A percentile compares a stretch with the other conserved stretches of the same genome.
phyloP scores from a whole-genome alignment of 2,113 vertebrate genomes.

The Apaloderma vittatum region DNA sequence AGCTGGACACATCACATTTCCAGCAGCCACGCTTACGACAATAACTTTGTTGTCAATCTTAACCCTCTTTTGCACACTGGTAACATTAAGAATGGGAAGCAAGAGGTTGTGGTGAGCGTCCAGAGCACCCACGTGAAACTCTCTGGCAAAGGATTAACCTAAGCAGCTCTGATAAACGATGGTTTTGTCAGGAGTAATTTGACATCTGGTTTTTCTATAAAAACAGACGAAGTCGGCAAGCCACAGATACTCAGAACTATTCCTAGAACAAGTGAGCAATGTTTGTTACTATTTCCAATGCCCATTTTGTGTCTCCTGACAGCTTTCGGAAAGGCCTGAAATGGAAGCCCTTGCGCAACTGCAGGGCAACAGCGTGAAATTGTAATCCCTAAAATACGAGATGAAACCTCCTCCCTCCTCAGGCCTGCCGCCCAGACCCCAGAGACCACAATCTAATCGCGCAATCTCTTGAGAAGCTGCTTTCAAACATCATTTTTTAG shows the following conservation, averaged over 20 bases:
- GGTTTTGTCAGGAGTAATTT: not conserved
- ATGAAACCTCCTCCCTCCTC: not conserved
- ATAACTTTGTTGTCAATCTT: not conserved
- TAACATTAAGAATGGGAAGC: not conserved
- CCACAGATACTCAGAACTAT: not conserved
- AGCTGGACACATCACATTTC: not conserved
- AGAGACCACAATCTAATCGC: not conserved
- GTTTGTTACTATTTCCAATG: not conserved
- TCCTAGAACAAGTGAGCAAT: not conserved
- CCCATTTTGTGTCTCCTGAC: not conserved
- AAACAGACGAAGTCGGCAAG: not conserved
- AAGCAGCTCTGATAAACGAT: not conserved
- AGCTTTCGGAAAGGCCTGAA: not conserved
- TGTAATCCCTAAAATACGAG: not conserved
- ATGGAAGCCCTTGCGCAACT: not conserved
- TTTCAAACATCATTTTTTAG: fast-evolving
- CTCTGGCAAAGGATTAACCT: not conserved
- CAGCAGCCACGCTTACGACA: not conserved
- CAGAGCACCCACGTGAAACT: fast-evolving
- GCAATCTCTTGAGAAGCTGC: not conserved
- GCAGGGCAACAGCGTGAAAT: fast-evolving
- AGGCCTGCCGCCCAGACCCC: not conserved
- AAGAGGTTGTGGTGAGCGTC: not conserved
- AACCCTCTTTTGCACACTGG: not conserved
- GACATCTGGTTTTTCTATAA: not conserved